Base-by-base conservation (phyloP, 2,797 vertebrate species). In the Phrynocephalus forsythii region DNA sequence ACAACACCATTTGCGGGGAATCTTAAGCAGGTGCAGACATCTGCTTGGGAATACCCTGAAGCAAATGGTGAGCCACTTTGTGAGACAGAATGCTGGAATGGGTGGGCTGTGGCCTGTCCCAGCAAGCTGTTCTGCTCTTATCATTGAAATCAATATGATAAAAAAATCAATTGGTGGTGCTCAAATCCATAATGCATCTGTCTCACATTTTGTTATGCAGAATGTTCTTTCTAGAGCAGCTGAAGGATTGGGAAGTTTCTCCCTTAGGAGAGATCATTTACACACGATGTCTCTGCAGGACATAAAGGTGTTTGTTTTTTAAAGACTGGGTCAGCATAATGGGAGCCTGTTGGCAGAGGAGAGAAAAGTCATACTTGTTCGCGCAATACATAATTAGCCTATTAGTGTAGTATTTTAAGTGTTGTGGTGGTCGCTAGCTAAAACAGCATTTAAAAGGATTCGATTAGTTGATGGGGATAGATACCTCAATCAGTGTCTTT, bases 151-250 rank as follows among this genome's bases (percentile, higher is more conserved):
- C 50, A 73, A 16, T 38, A 50, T 72, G 48, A 73, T 83, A 66
- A 73, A 83, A 83, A 33, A 83, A 83, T 60, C 22, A 82, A 69
- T 82, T 28, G 68, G 50, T 83, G 69, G 56, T 83, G 4, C 67
- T 73, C 20, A 83, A 73, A 73, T 48, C 69, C 82, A 38, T 83
- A 73, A 30, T 72, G 33, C n/a, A 26, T 83, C 72, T 22, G 8
- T 68, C 26, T 22, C 69, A 72, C 33, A 26, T 72, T n/a, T 83
- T 73, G 33, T 11, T 83, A 56, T n/a, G 24, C 50, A 83, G 20
- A 73, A 73, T 83, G n/a, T 5, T 72, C 69, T 72, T 83, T 83
- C 28, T 56, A 83, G 67, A 56, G 68, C 22, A 13, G 16, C 48
- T n/a, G 5, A 33, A 20, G 9, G n/a, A 5, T 82, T 3, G 24